These are phyloP conservation scores for Drosophila pallidifrons DNA, from an alignment of 1,140 invertebrate species.

Conservation along the genomic window DNA sequence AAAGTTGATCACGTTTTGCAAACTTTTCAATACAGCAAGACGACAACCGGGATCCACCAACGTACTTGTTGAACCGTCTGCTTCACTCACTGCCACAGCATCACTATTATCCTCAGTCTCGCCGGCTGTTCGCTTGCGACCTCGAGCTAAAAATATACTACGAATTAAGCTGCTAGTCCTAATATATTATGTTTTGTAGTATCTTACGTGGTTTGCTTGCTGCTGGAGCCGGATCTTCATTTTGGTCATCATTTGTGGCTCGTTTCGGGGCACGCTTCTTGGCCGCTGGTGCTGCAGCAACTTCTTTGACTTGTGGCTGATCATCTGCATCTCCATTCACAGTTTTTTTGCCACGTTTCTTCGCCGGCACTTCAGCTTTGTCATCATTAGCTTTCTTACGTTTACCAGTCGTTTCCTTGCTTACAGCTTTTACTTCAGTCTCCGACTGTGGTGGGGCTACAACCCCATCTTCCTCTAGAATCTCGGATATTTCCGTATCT, in stretches of 20 bases:
- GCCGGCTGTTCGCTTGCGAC: conserved; percentile 56
- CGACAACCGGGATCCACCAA: conserved; percentile 69
- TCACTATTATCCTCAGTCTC: conserved; percentile 32
- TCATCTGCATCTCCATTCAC: conserved; percentile 10
- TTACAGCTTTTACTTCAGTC: background rate
- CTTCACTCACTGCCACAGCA: conserved; percentile 28
- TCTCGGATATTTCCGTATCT: conserved; percentile 41
- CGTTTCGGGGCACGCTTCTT: conserved; percentile 34
- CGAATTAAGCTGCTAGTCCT: background rate
- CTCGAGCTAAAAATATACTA: conserved; percentile 39
- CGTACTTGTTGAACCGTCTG: conserved; percentile 76
- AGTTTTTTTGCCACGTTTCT: conserved; percentile 35
- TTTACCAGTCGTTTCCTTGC: conserved; percentile 43
- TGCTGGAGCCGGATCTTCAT: conserved; percentile 8
- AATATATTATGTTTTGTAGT: background rate
- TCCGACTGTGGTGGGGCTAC: background rate
- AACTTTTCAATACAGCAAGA: conserved; percentile 68
- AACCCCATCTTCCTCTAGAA: conserved; percentile 36
- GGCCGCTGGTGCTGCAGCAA: background rate
- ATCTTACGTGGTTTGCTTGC: conserved; percentile 55
- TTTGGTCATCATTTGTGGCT: conserved; percentile 3
- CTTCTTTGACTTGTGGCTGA: background rate
- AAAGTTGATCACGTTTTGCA: conserved; percentile 78
- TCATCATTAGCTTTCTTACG: conserved; percentile 13
- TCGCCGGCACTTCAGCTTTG: conserved; percentile 25